These are phyloP conservation scores for Drosophila glabriapex DNA, from an alignment of 2,888 invertebrate genomes.

Conservation along the genomic window DNA sequence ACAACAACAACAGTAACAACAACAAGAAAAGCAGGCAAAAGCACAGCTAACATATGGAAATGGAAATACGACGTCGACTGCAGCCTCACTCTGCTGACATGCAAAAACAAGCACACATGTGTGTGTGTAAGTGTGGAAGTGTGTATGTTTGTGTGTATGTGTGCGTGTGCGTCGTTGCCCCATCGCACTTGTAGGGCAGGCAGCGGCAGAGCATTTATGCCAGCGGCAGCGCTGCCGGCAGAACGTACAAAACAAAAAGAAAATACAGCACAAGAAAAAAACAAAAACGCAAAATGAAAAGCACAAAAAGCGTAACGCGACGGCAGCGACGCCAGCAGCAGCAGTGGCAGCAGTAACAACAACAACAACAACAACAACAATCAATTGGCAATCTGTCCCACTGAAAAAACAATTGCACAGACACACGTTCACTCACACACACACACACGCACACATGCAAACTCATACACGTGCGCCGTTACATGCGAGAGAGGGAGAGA, in stretches of 20 bases:
- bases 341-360: conserved; percentile 35
- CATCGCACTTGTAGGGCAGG: conserved; percentile 71
- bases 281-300: conserved; percentile 56
- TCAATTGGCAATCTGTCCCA: conserved; percentile 79
- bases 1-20: conserved; percentile 34
- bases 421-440: conserved; percentile 32
- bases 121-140: conserved; percentile 4
- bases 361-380: conserved; percentile 65
- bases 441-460: conserved; percentile 25
- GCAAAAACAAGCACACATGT: conserved; percentile 36
- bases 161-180: conserved; percentile 49
- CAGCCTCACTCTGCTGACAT: conserved; percentile 62
- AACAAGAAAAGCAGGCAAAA: conserved; percentile 42
- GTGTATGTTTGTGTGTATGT: conserved; percentile 9
- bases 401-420: conserved; percentile 78
- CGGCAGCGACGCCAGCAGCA: conserved; percentile 49
- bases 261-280: conserved; percentile 24
- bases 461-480: conserved; percentile 59
- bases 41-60: conserved; percentile 80
- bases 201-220: conserved; percentile 72
- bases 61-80: conserved; percentile 64
- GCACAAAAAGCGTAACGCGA: conserved; percentile 71
- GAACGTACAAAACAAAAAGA: conserved; percentile 44
- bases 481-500: conserved; percentile 39
- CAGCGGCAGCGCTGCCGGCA: conserved; percentile 69